Evolutionary conservation across 1,140 invertebrate species (phyloP), one percentile per base, ranked within the genome.

Genomic region (Lysiphlebus fabarum): DNA sequence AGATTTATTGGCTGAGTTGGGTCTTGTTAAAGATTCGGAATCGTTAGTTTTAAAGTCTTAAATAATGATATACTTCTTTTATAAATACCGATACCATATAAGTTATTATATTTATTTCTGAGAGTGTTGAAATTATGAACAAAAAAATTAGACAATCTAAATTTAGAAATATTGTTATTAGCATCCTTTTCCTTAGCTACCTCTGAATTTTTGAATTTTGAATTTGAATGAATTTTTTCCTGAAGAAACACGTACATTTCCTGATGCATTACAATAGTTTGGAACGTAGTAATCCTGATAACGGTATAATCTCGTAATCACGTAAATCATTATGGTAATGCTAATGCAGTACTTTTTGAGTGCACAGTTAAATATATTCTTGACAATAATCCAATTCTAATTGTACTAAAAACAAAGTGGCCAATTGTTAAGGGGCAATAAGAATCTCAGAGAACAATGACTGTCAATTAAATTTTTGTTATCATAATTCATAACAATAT

Each of bases 221-320:
- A n/a, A n/a, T n/a, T n/a, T 96, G 90, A 91, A 96, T 60, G 93
- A 96, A 73, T 98, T 96, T 76, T 98, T 92, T 75, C 91, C 93
- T 5, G 86, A 90, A 65, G 88, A 90, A 75, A 85, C 89, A 69
- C 83, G 84, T 50, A 89, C 83, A 43, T 87, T 84, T 57, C 91
- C 91, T 6, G 91, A 93, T 70, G 90, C 89, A 97, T 76, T 96
- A 95, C 72, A 98, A 98, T 78, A 93, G 94, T 38, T 81, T 96
- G 53, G 76, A 85, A 0, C 84, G 90, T 62, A 93, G 91, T 41
- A 92, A 92, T 80, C 82, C 86, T 0, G 85, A 87, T 51, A 87
- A 87, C 8, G 86, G 87, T 80, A 88, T 94, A 14, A n/a, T n/a
- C n/a, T n/a, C n/a, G n/a, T n/a, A n/a, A n/a, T n/a, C n/a, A n/a